phyloP scores from a whole-genome alignment of 2,888 invertebrate genomes.

The Ashinkailepas kermadecensis region DNA sequence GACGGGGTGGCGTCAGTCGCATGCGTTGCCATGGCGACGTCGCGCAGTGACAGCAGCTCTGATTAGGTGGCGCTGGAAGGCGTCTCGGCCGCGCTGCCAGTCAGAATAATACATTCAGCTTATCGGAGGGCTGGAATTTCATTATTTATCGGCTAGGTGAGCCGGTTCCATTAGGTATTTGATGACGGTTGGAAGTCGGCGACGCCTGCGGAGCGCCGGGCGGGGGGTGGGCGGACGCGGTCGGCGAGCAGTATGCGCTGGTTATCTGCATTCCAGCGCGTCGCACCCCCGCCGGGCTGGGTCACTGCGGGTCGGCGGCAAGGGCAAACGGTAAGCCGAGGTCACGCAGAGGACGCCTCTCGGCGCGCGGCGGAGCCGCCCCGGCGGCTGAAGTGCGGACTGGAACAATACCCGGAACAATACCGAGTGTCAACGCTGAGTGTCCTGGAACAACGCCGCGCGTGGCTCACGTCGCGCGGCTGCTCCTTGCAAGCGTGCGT shows the following conservation, averaged over 20 bases:
- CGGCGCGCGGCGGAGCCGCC: neutral
- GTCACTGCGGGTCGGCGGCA: neutral
- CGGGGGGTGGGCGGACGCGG: neutral
- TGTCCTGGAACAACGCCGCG: no score
- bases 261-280: neutral
- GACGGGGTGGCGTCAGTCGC: no score
- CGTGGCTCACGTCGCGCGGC: no score
- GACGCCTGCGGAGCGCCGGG: neutral
- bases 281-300: constrained; percentile 1
- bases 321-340: neutral
- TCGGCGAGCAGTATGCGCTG: neutral
- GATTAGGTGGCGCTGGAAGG: no score
- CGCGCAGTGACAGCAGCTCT: no score
- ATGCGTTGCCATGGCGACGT: no score
- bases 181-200: constrained; percentile 2
- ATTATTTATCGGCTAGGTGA: neutral
- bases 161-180: neutral
- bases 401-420: no score
- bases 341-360: neutral
- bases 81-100: neutral
- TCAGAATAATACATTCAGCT: constrained; percentile 9
- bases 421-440: no score
- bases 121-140: neutral
- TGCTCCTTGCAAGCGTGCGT: no score
- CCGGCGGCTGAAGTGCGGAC: no score